These are phyloP conservation scores for Ptychoptera contaminata DNA, from an alignment of 2,888 invertebrate genomes.

Conservation along the genomic window DNA sequence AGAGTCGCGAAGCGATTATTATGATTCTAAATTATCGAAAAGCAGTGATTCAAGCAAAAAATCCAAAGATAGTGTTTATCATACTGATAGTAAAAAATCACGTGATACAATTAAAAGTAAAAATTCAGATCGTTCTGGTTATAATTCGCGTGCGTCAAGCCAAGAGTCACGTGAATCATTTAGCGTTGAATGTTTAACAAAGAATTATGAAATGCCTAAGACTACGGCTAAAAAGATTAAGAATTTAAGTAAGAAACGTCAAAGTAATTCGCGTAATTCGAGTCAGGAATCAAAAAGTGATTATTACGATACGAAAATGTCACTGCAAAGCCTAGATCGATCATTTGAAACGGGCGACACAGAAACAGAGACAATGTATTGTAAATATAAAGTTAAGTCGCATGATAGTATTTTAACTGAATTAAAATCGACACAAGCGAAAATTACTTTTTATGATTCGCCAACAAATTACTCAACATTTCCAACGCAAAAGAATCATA, in stretches of 20 bases:
- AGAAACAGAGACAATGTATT: constrained; percentile 17
- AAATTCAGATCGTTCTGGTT: constrained; percentile 41
- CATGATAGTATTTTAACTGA: constrained; percentile 44
- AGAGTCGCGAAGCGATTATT: constrained; percentile 53
- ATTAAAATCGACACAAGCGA: constrained; percentile 23
- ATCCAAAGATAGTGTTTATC: constrained; percentile 45
- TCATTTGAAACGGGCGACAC: constrained; percentile 12
- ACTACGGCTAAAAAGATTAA: constrained; percentile 30
- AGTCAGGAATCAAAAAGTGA: constrained; percentile 57
- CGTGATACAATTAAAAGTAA: constrained; percentile 44
- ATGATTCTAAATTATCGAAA: constrained; percentile 47
- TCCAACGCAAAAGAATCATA: constrained; percentile 39
- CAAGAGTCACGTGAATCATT: constrained; percentile 39
- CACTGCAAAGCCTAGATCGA: constrained; percentile 14
- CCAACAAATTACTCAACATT: constrained; percentile 46
- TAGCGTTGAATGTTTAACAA: constrained; percentile 25
- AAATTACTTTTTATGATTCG: constrained; percentile 36
- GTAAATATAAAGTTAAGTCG: constrained; percentile 35
- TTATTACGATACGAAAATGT: constrained; percentile 47
- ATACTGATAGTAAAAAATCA: constrained; percentile 49
- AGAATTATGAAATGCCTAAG: constrained; percentile 34
- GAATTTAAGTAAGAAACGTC: constrained; percentile 22
- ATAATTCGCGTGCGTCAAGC: constrained; percentile 44
- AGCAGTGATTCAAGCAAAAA: constrained; percentile 51
- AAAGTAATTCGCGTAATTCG: constrained; percentile 40